These are phyloP conservation scores for Colletes latitarsis DNA, from an alignment of 1,140 invertebrate genomes.

Conservation along the genomic window DNA sequence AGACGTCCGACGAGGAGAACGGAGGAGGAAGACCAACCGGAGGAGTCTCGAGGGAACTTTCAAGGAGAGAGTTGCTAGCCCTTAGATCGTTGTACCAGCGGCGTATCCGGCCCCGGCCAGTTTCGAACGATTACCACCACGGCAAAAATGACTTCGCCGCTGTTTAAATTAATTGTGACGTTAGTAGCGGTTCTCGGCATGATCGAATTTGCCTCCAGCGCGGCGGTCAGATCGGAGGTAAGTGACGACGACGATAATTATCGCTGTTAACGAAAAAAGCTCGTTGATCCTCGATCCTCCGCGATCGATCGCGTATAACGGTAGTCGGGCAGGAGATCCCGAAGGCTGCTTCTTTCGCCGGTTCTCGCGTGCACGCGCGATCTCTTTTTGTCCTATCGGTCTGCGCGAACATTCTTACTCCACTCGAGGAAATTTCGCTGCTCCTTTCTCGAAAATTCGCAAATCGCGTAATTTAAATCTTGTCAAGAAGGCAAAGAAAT, in stretches of 20 bases:
- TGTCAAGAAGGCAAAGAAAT: too few species aligned
- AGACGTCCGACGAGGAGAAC: neutral
- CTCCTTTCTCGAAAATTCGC: neutral
- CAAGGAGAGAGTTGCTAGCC: neutral
- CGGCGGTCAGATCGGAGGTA: conserved; percentile 66
- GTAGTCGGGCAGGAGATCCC: neutral
- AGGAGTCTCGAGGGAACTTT: neutral
- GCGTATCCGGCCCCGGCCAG: neutral
- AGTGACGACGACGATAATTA: conserved; percentile 21
- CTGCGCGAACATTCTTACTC: neutral
- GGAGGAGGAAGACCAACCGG: neutral
- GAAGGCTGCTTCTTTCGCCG: neutral
- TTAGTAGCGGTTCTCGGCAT: conserved; percentile 58
- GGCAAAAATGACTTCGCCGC: conserved; percentile 29
- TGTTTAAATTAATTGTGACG: conserved; percentile 29
- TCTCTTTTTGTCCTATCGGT: neutral
- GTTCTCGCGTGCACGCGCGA: neutral
- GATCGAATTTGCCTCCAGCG: conserved; percentile 56
- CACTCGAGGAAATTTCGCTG: neutral
- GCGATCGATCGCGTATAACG: too few species aligned
- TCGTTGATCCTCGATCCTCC: neutral
- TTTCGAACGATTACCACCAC: neutral
- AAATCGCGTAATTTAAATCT: too few species aligned
- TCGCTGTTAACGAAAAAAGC: too few species aligned
- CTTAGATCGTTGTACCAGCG: neutral